Evolutionary conservation across 2,797 vertebrate genomes (phyloP).

Genomic region (Percopsis omiscomaycus): DNA sequence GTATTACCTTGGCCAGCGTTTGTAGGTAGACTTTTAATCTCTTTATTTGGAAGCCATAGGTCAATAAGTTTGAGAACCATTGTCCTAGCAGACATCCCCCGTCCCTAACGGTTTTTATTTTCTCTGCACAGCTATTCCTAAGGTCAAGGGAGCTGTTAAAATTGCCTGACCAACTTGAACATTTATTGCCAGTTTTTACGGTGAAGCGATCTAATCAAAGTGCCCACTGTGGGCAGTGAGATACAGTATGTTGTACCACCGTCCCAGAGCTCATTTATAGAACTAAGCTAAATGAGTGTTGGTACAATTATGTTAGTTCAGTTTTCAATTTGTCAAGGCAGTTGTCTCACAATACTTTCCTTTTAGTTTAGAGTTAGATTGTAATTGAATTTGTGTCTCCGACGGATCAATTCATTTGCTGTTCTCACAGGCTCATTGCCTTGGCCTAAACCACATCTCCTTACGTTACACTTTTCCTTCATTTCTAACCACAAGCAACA

Average conservation of each 20-base stretch:
- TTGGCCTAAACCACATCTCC: constrained; percentile 50
- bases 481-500: constrained; percentile 60
- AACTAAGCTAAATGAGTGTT: constrained; percentile 26
- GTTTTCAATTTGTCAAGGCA: constrained; percentile 47
- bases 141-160: constrained; percentile 1
- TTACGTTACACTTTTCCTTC: constrained; percentile 50
- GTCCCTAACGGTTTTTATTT: constrained; percentile 23
- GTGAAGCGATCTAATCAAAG: constrained; percentile 34
- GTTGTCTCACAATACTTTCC: constrained; percentile 31
- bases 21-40: no score
- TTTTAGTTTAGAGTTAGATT: constrained; percentile 31
- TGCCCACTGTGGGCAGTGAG: not conserved
- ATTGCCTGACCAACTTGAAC: not conserved
- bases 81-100: no score
- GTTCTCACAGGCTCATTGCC: constrained; percentile 36
- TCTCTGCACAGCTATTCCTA: constrained; percentile 7
- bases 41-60: no score
- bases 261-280: constrained; percentile 19
- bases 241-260: not conserved
- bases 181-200: constrained; percentile 17
- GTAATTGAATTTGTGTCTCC: constrained; percentile 56
- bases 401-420: constrained; percentile 43
- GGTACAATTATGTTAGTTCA: constrained; percentile 28
- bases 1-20: no score
- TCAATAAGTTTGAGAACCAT: no score